Base-by-base conservation (phyloP, 1,140 invertebrate species). In the Eupristina koningsbergeri region DNA sequence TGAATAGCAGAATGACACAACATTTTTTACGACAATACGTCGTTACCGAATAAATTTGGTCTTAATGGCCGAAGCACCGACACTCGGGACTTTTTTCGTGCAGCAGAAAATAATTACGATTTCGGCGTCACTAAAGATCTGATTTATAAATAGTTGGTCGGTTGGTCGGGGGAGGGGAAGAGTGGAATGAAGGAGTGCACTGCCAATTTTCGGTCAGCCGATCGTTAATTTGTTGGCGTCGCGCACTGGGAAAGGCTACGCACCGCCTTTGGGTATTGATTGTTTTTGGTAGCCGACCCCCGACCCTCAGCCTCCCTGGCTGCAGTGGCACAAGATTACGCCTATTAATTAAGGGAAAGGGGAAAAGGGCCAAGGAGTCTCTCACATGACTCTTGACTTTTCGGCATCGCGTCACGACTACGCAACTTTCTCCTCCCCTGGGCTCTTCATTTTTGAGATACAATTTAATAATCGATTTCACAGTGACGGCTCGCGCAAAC, bases 221-320 rank as follows among this genome's bases (percentile, higher is more conserved):
- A 53, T 47, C 39, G 71, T 69, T 84, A 73, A 74, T 84, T 74
- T 80, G 29, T 64, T 39, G 19, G 76, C 82, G 31, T 76, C 73
- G 74, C 53, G 36, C 36, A 34, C 19, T 29, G 64, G 50, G 41
- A 69, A 31, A 41, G 39, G 77, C 58, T 36, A 45, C 22, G 2
- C 34, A 58, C 63, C 77, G 26, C 36, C n/a, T 61, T 39, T 26
- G 41, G 9, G 26, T 67, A 80, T 76, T 76, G 77, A 80, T 80
- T 84, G 71, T 80, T 84, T 84, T 80, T 80, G 53, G 34, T 36
- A 13, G 29, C n/a, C n/a, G n/a, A n/a, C 6, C 64, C 7, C 29
- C 47, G 22, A 8, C 26, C 9, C 31, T 8, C n/a, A n/a, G n/a
- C n/a, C n/a, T n/a, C n/a, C n/a, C n/a, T n/a, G n/a, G 11, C 41